Evolutionary conservation across 2,797 vertebrate genomes (phyloP).

Genomic region (Peromyscus aztecus): DNA sequence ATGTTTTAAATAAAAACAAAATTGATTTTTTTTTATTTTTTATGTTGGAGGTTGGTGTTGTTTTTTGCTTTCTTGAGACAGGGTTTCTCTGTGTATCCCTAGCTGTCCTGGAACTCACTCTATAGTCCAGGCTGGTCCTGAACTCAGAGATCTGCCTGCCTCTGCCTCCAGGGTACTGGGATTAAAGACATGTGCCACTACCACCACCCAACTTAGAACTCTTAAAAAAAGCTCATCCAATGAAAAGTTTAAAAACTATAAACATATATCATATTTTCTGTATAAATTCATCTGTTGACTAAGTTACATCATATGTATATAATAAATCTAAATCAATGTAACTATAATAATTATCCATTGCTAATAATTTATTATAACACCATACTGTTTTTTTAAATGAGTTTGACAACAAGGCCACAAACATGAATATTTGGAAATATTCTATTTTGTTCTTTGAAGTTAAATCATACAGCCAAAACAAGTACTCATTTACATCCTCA

Average conservation of each 20-base stretch:
- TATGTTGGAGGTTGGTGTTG: not conserved
- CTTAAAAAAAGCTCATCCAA: not conserved
- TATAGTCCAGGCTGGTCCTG: no score
- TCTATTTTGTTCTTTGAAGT: constrained; percentile 6
- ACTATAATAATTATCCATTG: not conserved
- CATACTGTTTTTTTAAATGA: not conserved
- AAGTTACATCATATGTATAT: not conserved
- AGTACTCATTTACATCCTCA: not conserved
- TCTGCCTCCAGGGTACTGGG: not conserved
- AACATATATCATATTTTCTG: not conserved
- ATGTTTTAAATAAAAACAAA: constrained; percentile 6
- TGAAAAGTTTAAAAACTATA: not conserved
- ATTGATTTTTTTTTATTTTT: not conserved
- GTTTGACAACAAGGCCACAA: not conserved
- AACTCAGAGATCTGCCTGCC: not conserved
- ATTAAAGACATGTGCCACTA: not conserved
- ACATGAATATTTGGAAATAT: not conserved
- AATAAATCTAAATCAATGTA: constrained; percentile 49
- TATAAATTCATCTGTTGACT: not conserved
- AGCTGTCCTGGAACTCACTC: not conserved
- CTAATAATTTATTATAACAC: constrained; percentile 40
- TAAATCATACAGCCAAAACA: not conserved
- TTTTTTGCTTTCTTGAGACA: not conserved
- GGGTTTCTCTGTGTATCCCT: not conserved
- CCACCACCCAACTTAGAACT: not conserved